These are phyloP conservation scores for Plectropomus leopardus DNA, from an alignment of 2,113 vertebrate genomes.

Conservation along the genomic window DNA sequence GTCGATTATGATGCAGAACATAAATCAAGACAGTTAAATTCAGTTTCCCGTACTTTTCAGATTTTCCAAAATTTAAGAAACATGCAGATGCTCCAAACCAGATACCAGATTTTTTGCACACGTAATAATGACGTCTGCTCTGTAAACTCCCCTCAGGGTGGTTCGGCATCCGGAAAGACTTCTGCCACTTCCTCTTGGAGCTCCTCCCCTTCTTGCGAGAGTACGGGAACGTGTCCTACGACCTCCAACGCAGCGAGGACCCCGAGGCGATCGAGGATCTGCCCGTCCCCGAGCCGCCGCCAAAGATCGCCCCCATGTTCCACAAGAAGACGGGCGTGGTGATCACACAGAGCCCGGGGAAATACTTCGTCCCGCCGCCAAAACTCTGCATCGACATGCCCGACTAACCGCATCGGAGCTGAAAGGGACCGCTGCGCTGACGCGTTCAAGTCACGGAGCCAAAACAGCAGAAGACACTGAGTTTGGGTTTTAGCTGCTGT, in stretches of 20 bases:
- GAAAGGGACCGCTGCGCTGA: neutral
- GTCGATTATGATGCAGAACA: no score
- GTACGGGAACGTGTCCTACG: slow-evolving; percentile 98
- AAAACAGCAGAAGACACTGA: slow-evolving; percentile 25
- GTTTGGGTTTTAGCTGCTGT: slow-evolving; percentile 2
- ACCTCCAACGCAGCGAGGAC: slow-evolving; percentile 95
- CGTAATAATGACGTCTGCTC: no score
- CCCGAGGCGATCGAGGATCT: slow-evolving; percentile 91
- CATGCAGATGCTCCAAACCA: no score
- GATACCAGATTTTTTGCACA: no score
- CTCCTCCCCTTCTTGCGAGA: slow-evolving; percentile 97
- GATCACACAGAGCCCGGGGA: slow-evolving; percentile 97
- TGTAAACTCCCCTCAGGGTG: slow-evolving; percentile 87
- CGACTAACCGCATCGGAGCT: slow-evolving; percentile 80
- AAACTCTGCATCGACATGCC: slow-evolving; percentile 98
- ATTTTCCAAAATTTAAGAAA: no score
- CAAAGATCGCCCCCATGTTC: slow-evolving; percentile 97
- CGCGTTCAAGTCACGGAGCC: neutral
- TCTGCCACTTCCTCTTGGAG: slow-evolving; percentile 98
- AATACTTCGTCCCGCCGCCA: slow-evolving; percentile 95
- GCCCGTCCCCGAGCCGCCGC: slow-evolving; percentile 91
- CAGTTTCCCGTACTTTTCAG: no score
- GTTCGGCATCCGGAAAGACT: slow-evolving; percentile 99
- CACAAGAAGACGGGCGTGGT: slow-evolving; percentile 97
- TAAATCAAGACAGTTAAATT: no score